Conservation (phyloP, 2,113 vertebrate species). For the Lontra canadensis region DNA sequence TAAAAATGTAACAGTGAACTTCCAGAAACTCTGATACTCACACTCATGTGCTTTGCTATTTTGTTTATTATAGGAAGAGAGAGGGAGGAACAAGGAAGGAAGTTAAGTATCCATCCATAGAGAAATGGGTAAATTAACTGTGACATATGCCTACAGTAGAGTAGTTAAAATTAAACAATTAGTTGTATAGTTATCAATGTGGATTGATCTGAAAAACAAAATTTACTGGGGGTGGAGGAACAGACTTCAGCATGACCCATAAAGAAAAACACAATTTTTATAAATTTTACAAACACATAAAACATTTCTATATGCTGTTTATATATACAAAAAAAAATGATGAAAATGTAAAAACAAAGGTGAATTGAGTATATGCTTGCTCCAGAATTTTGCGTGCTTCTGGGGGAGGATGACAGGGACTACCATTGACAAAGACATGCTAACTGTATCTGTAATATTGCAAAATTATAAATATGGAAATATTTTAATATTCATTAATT, state of each 20-base stretch:
- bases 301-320: background rate
- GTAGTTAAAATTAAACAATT: background rate
- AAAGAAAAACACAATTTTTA: background rate
- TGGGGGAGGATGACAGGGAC: background rate
- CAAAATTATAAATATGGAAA: background rate
- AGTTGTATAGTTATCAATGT: background rate
- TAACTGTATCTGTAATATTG: background rate
- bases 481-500: background rate
- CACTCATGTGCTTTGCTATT: background rate
- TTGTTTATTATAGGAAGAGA: background rate
- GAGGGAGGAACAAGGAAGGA: background rate
- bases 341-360: background rate
- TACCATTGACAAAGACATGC: background rate
- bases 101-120: background rate
- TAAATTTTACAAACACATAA: background rate
- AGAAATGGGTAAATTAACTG: background rate
- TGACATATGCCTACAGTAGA: background rate
- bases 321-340: background rate
- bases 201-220: background rate
- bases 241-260: background rate
- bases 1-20: background rate
- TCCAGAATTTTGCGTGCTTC: background rate
- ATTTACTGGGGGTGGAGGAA: background rate
- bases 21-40: background rate
- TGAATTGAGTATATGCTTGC: background rate